phyloP scores from a whole-genome alignment of 2,888 invertebrate species.

The Torymus tubicola region DNA sequence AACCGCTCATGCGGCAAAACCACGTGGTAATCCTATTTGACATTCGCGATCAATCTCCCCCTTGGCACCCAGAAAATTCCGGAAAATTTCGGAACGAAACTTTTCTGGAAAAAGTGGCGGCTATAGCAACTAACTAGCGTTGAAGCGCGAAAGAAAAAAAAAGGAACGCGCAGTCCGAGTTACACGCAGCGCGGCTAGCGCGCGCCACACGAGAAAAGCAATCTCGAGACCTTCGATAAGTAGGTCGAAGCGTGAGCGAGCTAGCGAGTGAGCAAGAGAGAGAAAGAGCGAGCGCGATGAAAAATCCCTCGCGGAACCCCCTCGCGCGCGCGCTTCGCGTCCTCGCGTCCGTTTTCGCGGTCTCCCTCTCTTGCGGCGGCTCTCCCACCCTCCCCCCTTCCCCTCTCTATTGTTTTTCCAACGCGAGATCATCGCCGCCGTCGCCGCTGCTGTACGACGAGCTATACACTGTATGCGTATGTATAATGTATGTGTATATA shows the following conservation, averaged over 20 bases:
- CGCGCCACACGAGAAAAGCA: constrained; percentile 56
- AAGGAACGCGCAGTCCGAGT: constrained; percentile 8
- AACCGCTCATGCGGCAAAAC: too few relatives aligned
- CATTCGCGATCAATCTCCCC: too few relatives aligned
- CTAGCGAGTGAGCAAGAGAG: constrained; percentile 24
- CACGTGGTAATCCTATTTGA: too few relatives aligned
- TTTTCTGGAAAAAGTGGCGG: too few relatives aligned
- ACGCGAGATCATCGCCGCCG: constrained; percentile 39
- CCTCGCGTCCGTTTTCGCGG: constrained; percentile 57
- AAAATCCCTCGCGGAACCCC: constrained; percentile 54
- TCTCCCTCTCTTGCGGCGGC: constrained; percentile 25
- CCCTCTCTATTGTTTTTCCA: constrained; percentile 44
- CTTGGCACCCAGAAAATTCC: background rate
- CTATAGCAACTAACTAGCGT: background rate
- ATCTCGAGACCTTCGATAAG: constrained; percentile 59
- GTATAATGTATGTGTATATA: too few relatives aligned
- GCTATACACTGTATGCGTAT: too few relatives aligned
- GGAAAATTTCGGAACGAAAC: too few relatives aligned
- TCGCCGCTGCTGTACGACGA: background rate
- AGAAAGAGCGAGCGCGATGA: constrained; percentile 45
- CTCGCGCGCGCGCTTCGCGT: constrained; percentile 30
- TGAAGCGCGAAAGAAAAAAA: background rate
- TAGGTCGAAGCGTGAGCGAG: constrained; percentile 55
- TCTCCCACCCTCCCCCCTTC: constrained; percentile 11
- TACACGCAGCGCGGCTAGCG: constrained; percentile 26